A percentile compares a stretch with the other conserved stretches of the same genome.
These are phyloP conservation scores for Oryzias dopingdopingensis DNA, from an alignment of 2,797 vertebrate species.

Conservation along the genomic window DNA sequence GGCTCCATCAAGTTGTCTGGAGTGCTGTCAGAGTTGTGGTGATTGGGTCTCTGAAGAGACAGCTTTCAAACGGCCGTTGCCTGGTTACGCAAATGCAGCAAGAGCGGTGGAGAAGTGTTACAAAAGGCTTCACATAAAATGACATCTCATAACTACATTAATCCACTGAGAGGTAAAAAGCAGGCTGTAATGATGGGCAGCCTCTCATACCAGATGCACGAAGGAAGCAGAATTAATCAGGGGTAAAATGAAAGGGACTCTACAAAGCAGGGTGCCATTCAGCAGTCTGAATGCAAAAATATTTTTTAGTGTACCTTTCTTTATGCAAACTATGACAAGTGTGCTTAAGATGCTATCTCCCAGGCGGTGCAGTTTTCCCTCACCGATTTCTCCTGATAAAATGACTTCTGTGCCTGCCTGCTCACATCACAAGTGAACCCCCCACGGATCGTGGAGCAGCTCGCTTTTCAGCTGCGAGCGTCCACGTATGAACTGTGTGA, in stretches of 20 bases:
- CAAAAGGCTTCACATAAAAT: slow-evolving; percentile 69
- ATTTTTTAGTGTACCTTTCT: neutral
- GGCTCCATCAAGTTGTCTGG: slow-evolving; percentile 69
- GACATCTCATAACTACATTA: slow-evolving; percentile 66
- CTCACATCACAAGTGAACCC: slow-evolving; percentile 68
- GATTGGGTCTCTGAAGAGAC: slow-evolving; percentile 74
- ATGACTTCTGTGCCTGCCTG: slow-evolving; percentile 16
- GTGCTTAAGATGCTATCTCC: slow-evolving; percentile 16
- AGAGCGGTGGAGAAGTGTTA: slow-evolving; percentile 66
- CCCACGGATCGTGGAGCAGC: slow-evolving; percentile 39
- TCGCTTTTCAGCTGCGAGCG: slow-evolving; percentile 73
- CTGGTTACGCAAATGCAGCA: slow-evolving; percentile 77
- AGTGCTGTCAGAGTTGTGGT: slow-evolving; percentile 75
- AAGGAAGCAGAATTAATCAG: slow-evolving; percentile 6
- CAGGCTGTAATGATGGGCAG: slow-evolving; percentile 28
- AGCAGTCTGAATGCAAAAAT: neutral
- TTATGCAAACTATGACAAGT: slow-evolving; percentile 15
- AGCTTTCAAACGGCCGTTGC: slow-evolving; percentile 78
- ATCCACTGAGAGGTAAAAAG: slow-evolving; percentile 39
- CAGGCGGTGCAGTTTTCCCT: slow-evolving; percentile 23
- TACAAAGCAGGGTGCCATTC: too few relatives aligned
- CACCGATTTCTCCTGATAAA: slow-evolving; percentile 28
- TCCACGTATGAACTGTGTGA: slow-evolving; percentile 70
- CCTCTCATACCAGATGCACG: slow-evolving; percentile 26
- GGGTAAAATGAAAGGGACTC: neutral